Evolutionary conservation across 2,888 invertebrate genomes (phyloP).

Genomic region (Tyria jacobaeae): DNA sequence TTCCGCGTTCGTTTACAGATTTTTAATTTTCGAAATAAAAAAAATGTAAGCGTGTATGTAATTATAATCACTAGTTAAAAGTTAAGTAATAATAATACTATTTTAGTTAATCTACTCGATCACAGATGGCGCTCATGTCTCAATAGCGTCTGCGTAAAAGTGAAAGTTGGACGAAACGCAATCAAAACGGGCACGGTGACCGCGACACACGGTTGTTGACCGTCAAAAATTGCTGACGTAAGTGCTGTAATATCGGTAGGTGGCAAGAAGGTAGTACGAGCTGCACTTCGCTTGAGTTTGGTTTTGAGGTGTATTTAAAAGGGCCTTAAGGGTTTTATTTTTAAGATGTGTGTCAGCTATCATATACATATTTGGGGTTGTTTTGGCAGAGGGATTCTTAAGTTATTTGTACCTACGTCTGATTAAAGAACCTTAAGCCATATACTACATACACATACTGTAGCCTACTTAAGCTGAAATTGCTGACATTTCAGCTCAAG

Average conservation of each 20-base stretch:
- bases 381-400: too few species aligned
- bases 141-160: constrained; percentile 55
- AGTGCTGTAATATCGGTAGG: constrained; percentile 53
- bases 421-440: too few species aligned
- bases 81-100: not conserved
- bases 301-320: constrained; percentile 15
- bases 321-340: constrained; percentile 2
- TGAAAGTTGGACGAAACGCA: constrained; percentile 68
- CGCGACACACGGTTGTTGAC: constrained; percentile 81
- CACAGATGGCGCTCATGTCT: constrained; percentile 38
- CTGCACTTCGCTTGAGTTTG: constrained; percentile 31
- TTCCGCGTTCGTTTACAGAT: not conserved
- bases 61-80: not conserved
- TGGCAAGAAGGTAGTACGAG: constrained; percentile 35
- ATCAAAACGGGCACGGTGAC: constrained; percentile 69
- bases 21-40: not conserved
- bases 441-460: too few species aligned
- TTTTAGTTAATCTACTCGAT: constrained; percentile 22
- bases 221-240: constrained; percentile 77
- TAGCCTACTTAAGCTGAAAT: too few species aligned
- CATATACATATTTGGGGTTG: too few species aligned
- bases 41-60: too few species aligned
- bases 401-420: too few species aligned
- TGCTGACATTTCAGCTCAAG: too few species aligned
- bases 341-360: not conserved